phyloP scores from a whole-genome alignment of 2,797 vertebrate species.

The Enteromius treurensis region DNA sequence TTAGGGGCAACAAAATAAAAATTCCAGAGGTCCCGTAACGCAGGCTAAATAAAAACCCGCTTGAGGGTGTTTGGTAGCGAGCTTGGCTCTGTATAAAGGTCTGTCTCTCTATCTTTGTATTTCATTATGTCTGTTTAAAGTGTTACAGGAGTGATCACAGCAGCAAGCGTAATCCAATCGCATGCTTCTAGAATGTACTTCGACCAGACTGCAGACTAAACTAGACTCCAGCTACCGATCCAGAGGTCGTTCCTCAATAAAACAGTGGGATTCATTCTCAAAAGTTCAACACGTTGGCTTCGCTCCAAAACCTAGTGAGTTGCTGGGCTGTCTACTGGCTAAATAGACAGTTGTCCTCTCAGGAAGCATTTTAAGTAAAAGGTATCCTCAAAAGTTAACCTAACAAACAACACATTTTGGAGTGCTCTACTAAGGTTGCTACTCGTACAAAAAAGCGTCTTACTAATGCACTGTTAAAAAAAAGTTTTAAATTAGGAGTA shows the following conservation, averaged over 20 bases:
- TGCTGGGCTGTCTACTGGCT: neutral
- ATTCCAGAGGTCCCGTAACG: neutral
- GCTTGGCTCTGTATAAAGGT: conserved; percentile 21
- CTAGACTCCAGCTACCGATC: conserved; percentile 18
- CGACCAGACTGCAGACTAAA: neutral
- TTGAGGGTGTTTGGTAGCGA: neutral
- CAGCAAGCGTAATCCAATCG: neutral
- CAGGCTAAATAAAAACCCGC: conserved; percentile 8
- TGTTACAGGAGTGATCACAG: neutral
- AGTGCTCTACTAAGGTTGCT: neutral
- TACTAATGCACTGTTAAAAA: neutral
- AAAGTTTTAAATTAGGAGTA: neutral
- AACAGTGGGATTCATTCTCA: conserved; percentile 17
- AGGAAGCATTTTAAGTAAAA: neutral
- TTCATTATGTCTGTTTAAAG: neutral
- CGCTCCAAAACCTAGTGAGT: neutral
- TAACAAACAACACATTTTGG: neutral
- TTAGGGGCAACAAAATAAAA: neutral
- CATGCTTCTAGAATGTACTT: neutral
- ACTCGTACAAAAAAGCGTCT: neutral
- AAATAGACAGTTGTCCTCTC: neutral
- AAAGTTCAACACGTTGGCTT: conserved; percentile 10
- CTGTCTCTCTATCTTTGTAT: neutral
- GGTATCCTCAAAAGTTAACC: neutral
- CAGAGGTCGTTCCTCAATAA: conserved; percentile 6